These are phyloP conservation scores for Coracopsis vasa DNA, from an alignment of 2,113 vertebrate species.

Conservation along the genomic window DNA sequence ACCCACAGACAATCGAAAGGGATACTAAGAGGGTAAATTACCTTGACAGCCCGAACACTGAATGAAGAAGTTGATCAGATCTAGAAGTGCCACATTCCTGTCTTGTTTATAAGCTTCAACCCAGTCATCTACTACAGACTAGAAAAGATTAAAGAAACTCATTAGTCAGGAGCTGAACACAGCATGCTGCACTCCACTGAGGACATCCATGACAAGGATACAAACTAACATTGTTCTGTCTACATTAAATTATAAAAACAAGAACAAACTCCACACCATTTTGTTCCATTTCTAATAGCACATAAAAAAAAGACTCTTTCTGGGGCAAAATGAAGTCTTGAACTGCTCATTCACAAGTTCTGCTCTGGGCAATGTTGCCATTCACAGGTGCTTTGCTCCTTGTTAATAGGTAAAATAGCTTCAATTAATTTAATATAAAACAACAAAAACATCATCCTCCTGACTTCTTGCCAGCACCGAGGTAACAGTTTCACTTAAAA, in stretches of 20 bases:
- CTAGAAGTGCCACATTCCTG: constrained; percentile 86
- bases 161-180: background rate
- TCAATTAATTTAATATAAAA: background rate
- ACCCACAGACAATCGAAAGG: background rate
- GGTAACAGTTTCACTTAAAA: background rate
- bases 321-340: background rate
- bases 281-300: background rate
- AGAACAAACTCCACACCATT: background rate
- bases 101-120: constrained; percentile 83
- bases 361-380: background rate
- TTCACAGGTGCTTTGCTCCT: background rate
- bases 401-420: background rate
- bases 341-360: background rate
- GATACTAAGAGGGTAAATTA: constrained; percentile 3
- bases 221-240: background rate
- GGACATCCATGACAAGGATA: background rate
- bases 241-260: background rate
- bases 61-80: constrained; percentile 93
- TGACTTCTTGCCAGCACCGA: background rate
- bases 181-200: background rate
- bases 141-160: background rate
- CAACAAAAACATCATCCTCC: rapidly evolving
- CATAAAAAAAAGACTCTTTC: background rate
- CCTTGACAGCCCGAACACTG: constrained; percentile 93
- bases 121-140: constrained; percentile 92